Evolutionary conservation across 2,113 vertebrate species (phyloP), one percentile per base, ranked within the genome.

Genomic region (Craseonycteris thonglongyai): DNA sequence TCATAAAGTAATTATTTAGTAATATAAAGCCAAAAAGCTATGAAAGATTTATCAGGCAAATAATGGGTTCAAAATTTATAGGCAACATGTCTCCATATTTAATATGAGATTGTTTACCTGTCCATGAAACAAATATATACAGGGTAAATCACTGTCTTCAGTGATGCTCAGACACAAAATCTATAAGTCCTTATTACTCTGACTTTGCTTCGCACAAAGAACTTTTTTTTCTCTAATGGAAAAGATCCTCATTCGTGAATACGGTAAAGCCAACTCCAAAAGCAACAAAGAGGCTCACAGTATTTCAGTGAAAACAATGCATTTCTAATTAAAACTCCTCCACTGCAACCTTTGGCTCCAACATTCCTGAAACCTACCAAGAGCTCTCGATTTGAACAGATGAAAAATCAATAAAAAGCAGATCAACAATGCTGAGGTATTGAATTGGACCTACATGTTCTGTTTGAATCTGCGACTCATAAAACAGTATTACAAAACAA

Each of bases 401-500:
- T 97, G 97, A 98, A 98, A 98, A 98, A 98, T 98, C 98, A 98
- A 98, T 98, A 98, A 98, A 98, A 98, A 98, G 12, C 96, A 98
- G 97, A 98, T 98, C 98, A 98, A 97, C 98, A 97, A 96, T 89
- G 96, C 96, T 96, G 97, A 97, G 92, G 97, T 96, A 97, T 68
- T 97, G 98, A 97, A 98, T 69, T 97, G 98, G 97, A 98, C 98
- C 97, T 97, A 95, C 97, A 98, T 95, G 1, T 98, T 98, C 97
- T 96, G 95, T 98, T 97, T 98, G 97, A 98, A 97, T 98, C 97
- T 97, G 96, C 72, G 96, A 95, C 96, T 98, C 97, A 98, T 96
- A 97, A 98, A 98, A 97, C 93, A 30, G 30, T 97, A 98, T 96
- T 97, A 98, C 97, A 97, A 98, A 98, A 97, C 96, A 98, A 98